Evolutionary conservation across 2,113 vertebrate genomes (phyloP).

Genomic region (Chaetorhynchus papuensis): DNA sequence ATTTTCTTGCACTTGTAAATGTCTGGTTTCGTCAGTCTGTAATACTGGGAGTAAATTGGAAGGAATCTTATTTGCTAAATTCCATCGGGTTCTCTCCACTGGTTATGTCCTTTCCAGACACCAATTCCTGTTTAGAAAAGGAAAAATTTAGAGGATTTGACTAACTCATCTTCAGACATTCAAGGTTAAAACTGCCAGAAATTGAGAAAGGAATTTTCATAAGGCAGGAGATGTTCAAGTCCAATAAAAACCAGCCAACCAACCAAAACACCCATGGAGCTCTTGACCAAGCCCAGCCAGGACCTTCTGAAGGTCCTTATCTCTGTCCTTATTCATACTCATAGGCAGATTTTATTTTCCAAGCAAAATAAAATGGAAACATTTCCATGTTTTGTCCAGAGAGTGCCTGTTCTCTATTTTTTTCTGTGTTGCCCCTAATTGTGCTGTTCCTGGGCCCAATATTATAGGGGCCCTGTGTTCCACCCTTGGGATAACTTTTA

Average conservation of each 20-base stretch:
- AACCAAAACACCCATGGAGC: background rate
- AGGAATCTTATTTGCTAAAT: background rate
- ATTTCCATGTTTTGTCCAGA: background rate
- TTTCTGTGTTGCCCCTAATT: background rate
- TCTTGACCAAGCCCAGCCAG: background rate
- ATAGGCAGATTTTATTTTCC: background rate
- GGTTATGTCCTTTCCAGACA: background rate
- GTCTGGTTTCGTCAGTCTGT: background rate
- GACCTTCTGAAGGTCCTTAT: background rate
- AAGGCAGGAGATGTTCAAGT: background rate
- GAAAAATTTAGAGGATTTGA: background rate
- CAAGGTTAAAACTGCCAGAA: background rate
- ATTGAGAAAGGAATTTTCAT: background rate
- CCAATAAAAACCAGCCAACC: background rate
- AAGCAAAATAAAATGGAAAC: background rate
- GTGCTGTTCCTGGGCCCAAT: background rate
- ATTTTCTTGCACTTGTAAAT: background rate
- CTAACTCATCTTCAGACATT: background rate
- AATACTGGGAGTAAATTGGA: background rate
- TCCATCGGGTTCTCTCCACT: background rate
- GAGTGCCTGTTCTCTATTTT: background rate
- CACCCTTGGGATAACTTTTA: background rate
- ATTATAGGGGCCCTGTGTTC: accelerated
- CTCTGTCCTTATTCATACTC: background rate
- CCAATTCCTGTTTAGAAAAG: background rate